Evolutionary conservation across 2,888 invertebrate species (phyloP).

Genomic region (Eupithecia abbreviata): DNA sequence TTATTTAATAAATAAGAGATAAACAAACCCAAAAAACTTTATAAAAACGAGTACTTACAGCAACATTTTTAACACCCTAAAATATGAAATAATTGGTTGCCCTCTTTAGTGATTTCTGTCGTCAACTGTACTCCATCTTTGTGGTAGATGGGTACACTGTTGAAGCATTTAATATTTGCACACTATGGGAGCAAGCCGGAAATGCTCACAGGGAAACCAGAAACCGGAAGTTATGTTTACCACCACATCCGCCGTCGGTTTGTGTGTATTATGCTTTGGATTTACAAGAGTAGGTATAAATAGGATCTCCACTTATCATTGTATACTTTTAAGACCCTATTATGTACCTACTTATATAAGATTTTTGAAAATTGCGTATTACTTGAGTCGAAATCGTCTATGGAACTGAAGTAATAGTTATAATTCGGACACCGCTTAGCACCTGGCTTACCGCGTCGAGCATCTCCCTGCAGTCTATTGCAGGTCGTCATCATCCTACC

Average conservation of each 20-base stretch:
- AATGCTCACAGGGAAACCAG: background rate
- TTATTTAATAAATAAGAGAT: too few relatives aligned
- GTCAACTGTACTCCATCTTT: background rate
- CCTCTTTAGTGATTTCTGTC: background rate
- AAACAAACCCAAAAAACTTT: too few relatives aligned
- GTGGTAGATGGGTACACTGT: background rate
- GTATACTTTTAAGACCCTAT: background rate
- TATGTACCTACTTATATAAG: too few relatives aligned
- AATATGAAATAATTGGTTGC: too few relatives aligned
- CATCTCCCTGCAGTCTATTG: background rate
- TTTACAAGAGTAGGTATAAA: background rate
- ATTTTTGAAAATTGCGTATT: too few relatives aligned
- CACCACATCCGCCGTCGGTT: background rate
- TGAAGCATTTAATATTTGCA: constrained; percentile 6
- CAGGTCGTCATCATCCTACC: background rate
- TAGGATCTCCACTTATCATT: background rate
- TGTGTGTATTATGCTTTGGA: background rate
- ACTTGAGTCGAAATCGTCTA: too few relatives aligned
- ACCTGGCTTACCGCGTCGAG: too few relatives aligned
- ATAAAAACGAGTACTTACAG: too few relatives aligned
- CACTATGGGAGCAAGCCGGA: background rate
- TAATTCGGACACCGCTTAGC: too few relatives aligned
- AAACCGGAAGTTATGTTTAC: constrained; percentile 4
- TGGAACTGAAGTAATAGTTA: too few relatives aligned
- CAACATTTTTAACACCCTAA: too few relatives aligned